A percentile compares a stretch with the other conserved stretches of the same genome.
Conservation (phyloP, 2,888 invertebrate genomes). For the Merodon equestris region DNA sequence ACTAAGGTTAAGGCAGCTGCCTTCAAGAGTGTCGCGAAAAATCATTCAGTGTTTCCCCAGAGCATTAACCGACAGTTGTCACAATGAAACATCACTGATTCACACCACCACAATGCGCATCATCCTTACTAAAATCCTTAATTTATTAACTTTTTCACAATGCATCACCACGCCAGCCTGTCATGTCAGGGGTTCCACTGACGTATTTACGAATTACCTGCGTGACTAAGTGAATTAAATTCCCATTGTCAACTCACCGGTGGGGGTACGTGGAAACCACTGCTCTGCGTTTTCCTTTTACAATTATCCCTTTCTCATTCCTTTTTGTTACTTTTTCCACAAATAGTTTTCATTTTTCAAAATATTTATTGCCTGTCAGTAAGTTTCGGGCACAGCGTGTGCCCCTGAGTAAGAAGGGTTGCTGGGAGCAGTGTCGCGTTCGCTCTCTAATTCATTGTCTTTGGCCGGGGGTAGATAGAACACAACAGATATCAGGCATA, state of each 20-base stretch:
- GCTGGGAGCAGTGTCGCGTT: constrained; percentile 28
- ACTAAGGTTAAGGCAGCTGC: too few relatives aligned
- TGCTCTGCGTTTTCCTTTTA: not conserved
- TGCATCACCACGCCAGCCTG: too few relatives aligned
- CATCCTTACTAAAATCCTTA: too few relatives aligned
- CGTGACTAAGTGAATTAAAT: constrained; percentile 68
- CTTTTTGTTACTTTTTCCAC: constrained; percentile 32
- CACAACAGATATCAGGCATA: not conserved
- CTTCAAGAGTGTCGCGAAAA: too few relatives aligned
- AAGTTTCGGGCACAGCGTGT: constrained; percentile 43
- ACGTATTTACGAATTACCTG: constrained; percentile 59
- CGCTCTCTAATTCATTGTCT: not conserved
- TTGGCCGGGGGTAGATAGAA: constrained; percentile 13
- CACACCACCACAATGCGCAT: too few relatives aligned
- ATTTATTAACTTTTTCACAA: too few relatives aligned
- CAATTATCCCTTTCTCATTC: constrained; percentile 6
- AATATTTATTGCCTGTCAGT: constrained; percentile 68
- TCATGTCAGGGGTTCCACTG: constrained; percentile 48
- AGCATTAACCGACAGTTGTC: too few relatives aligned
- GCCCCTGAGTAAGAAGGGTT: constrained; percentile 27
- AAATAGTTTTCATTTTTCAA: constrained; percentile 67
- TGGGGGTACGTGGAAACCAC: constrained; percentile 11
- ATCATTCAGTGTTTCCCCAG: too few relatives aligned
- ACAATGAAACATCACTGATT: too few relatives aligned
- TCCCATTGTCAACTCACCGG: constrained; percentile 59